phyloP scores from a whole-genome alignment of 2,888 invertebrate genomes.

The Lacanobia wlatinum region DNA sequence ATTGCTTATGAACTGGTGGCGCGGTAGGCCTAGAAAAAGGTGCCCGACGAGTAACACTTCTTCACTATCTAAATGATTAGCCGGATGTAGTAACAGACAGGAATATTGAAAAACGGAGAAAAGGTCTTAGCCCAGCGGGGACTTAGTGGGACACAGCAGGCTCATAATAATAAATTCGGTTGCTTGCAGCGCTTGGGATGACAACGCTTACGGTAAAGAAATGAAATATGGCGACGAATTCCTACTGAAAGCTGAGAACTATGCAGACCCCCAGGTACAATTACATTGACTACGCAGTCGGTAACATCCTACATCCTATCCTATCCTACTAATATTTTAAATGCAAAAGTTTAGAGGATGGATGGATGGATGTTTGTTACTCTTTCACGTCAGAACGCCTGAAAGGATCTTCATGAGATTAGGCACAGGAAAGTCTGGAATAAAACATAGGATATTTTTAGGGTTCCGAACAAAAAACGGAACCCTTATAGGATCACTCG shows the following conservation, averaged over 20 bases:
- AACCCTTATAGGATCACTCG: too few species aligned
- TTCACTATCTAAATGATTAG: not conserved
- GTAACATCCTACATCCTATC: not conserved
- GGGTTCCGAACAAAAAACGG: too few species aligned
- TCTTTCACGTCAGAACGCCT: too few species aligned
- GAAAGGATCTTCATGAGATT: too few species aligned
- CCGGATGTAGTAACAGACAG: not conserved
- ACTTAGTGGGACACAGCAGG: not conserved
- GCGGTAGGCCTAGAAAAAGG: too few species aligned
- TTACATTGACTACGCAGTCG: not conserved
- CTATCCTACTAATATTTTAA: too few species aligned
- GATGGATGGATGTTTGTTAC: too few species aligned
- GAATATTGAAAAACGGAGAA: not conserved
- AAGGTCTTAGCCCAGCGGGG: not conserved
- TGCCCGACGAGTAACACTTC: not conserved
- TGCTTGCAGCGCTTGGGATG: conserved; percentile 75
- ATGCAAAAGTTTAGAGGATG: too few species aligned
- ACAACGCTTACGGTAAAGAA: conserved; percentile 77
- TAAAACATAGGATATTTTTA: too few species aligned
- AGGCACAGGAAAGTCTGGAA: too few species aligned
- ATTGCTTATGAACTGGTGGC: not conserved
- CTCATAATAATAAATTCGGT: conserved; percentile 21
- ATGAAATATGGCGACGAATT: conserved; percentile 88
- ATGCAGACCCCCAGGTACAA: conserved; percentile 81
- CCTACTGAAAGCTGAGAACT: conserved; percentile 84